Evolutionary conservation across 2,888 invertebrate genomes (phyloP), one percentile per base, ranked within the genome.

Genomic region (Lutraria lutraria): DNA sequence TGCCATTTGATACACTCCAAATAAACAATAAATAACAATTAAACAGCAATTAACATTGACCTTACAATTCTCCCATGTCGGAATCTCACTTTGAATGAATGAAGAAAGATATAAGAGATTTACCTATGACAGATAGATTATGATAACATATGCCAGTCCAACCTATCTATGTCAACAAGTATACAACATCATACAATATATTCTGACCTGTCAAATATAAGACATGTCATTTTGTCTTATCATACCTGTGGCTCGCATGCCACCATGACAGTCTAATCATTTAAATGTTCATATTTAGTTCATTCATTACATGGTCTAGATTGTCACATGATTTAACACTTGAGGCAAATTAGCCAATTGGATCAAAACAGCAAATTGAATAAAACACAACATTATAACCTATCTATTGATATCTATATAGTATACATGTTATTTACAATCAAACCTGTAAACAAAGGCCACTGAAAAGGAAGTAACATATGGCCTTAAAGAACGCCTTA

Each of bases 191-290:
- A 25, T n/a, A 68, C 63, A 83, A 83, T 60, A 21, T 25, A 83
- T 83, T 68, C 29, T 43, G 25, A 83, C 13, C 31, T 83, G 83
- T 83, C 83, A 83, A 25, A 29, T 15, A 16, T 6, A 31, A 52
- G 83, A 83, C 83, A 72, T 13, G 25, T 29, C 52, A 72, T 52
- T 83, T 83, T 83, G 83, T 83, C 25, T 83, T 68, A 68, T 12
- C 43, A n/a, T 82, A 21, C 19, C 43, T 72, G 31, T 53, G 25
- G n/a, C 68, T 68, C 68, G 6, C 43, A 63, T 83, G 72, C 63
- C 83, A 83, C 83, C 63, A 68, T 25, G 63, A 68, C 63, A 68
- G 63, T 25, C 25, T 68, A 68, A 68, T n/a, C n/a, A 68, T 25
- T 68, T 6, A 68, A 12, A 8, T 68, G 63, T 68, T 68, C 25